Evolutionary conservation across 2,113 vertebrate genomes (phyloP).

Genomic region (Mohoua ochrocephala): DNA sequence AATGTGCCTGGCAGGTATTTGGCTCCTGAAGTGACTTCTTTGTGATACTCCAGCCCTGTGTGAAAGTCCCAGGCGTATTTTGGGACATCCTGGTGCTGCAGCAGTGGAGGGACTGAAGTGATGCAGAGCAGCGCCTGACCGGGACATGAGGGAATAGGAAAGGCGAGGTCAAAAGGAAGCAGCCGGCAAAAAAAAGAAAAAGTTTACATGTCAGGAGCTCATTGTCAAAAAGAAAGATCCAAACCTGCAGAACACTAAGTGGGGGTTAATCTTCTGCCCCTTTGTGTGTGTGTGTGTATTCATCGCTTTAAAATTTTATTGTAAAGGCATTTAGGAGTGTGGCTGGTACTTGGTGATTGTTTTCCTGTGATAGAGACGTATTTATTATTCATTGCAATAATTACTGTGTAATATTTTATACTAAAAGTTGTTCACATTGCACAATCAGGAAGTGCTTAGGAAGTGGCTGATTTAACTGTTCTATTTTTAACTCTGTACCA

Average conservation of each 20-base stretch:
- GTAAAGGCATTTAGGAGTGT: conserved; percentile 21
- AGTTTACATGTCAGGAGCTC: background rate
- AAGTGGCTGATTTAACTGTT: conserved; percentile 57
- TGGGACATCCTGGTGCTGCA: background rate
- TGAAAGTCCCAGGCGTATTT: background rate
- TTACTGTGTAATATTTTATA: conserved; percentile 60
- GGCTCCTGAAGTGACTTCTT: background rate
- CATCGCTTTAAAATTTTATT: conserved; percentile 25
- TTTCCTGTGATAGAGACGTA: background rate
- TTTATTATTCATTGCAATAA: conserved; percentile 66
- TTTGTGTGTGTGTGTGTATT: background rate
- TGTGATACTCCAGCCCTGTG: background rate
- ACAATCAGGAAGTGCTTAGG: conserved; percentile 38
- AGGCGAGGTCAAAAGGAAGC: background rate
- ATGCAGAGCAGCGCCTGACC: background rate
- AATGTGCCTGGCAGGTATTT: background rate
- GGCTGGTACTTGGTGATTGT: conserved; percentile 18
- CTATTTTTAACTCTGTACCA: conserved; percentile 10
- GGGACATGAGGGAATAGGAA: background rate
- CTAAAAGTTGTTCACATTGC: conserved; percentile 58
- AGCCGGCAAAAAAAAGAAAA: background rate
- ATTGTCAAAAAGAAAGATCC: background rate
- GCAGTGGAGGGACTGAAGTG: background rate
- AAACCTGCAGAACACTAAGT: background rate
- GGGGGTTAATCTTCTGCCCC: background rate